Evolutionary conservation across 2,888 invertebrate species (phyloP).

Genomic region (Drosophila neonasuta): DNA sequence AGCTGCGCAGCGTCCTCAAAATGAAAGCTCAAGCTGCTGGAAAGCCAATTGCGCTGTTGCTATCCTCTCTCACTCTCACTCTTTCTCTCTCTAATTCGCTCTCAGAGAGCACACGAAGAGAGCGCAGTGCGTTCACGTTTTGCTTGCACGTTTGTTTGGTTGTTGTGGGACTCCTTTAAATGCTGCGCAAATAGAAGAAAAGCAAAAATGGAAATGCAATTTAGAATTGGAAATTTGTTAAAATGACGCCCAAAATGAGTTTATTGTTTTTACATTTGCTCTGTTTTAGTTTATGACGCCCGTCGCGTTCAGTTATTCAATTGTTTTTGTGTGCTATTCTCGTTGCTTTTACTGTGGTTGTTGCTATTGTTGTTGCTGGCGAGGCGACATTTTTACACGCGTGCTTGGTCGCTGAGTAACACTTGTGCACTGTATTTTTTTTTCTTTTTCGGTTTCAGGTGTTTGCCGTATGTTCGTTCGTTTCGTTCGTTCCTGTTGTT

Average conservation of each 20-base stretch:
- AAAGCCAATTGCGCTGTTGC: conserved; percentile 65
- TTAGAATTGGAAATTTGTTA: conserved; percentile 12
- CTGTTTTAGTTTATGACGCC: conserved; percentile 33
- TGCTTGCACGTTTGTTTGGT: conserved; percentile 14
- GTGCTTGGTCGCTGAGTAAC: conserved; percentile 77
- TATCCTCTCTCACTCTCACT: conserved; percentile 15
- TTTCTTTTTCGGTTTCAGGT: conserved; percentile 58
- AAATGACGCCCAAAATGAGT: conserved; percentile 16
- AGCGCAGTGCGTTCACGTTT: conserved; percentile 27
- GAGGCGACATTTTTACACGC: conserved; percentile 62
- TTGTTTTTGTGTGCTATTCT: conserved; percentile 41
- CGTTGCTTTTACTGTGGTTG: conserved; percentile 20
- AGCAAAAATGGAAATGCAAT: conserved; percentile 20
- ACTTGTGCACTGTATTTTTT: conserved; percentile 69
- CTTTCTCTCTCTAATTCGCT: conserved; percentile 17
- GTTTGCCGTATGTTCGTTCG: conserved; percentile 46
- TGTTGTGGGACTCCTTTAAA: conserved; percentile 52
- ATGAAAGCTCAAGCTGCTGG: conserved; percentile 44
- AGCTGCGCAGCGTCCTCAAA: conserved; percentile 68
- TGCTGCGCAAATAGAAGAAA: conserved; percentile 53
- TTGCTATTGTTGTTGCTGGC: conserved; percentile 45
- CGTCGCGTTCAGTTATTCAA: conserved; percentile 40
- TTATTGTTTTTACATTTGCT: conserved; percentile 31
- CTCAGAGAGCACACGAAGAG: conserved; percentile 15
- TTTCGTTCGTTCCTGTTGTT: conserved; percentile 35